These are phyloP conservation scores for Tenthredo mesomela DNA, from an alignment of 2,888 invertebrate genomes.

Conservation along the genomic window DNA sequence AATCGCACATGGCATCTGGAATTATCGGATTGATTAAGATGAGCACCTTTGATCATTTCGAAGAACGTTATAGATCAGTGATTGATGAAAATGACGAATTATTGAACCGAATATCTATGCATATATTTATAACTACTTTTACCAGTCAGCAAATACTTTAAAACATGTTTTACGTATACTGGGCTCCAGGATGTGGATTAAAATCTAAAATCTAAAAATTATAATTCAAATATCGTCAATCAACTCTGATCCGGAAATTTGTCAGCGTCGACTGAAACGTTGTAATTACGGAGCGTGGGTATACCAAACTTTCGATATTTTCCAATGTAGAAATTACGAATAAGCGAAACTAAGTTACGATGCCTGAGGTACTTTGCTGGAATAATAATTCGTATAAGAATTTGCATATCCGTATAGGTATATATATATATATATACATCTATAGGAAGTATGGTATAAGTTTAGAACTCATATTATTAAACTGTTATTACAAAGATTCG, in stretches of 20 bases:
- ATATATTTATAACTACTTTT: neutral
- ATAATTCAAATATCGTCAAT: neutral
- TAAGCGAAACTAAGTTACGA: constrained; percentile 40
- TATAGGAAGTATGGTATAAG: neutral
- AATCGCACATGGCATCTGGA: constrained; percentile 21
- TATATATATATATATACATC: neutral
- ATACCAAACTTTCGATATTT: constrained; percentile 38
- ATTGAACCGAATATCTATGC: neutral
- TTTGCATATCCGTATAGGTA: constrained; percentile 25
- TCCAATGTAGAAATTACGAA: constrained; percentile 14
- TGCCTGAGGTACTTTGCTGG: constrained; percentile 29
- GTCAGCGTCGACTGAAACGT: constrained; percentile 18
- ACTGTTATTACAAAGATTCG: neutral
- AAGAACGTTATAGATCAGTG: neutral
- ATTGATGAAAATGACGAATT: neutral
- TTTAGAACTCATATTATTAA: neutral
- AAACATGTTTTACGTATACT: neutral
- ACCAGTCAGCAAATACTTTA: neutral
- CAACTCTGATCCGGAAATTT: constrained; percentile 18
- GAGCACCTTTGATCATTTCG: neutral
- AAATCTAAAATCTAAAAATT: neutral
- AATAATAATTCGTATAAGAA: constrained; percentile 21
- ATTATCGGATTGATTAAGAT: neutral
- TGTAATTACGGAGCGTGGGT: constrained; percentile 18
- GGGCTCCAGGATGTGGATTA: neutral